Evolutionary conservation across 2,113 vertebrate species (phyloP).

Genomic region (Clarias batrachus): DNA sequence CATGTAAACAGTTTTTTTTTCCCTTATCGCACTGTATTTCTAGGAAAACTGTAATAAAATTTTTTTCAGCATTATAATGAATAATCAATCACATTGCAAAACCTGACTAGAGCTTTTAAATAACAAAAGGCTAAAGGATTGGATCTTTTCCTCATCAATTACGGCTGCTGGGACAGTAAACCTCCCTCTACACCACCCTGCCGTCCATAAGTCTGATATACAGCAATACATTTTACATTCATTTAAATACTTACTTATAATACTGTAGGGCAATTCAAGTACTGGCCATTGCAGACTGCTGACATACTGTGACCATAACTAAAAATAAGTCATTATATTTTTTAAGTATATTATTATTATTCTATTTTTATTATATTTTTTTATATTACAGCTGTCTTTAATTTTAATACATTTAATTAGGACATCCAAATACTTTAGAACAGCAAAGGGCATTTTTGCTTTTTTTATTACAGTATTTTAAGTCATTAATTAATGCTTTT

Average conservation of each 20-base stretch:
- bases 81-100: not conserved
- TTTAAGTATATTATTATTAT: too few relatives aligned
- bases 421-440: not conserved
- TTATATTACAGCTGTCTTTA: not conserved
- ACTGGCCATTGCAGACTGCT: not conserved
- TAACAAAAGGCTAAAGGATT: not conserved
- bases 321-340: not conserved
- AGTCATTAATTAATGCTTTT: not conserved
- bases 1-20: not conserved
- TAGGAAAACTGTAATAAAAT: not conserved
- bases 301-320: not conserved
- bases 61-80: not conserved
- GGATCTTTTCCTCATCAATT: not conserved
- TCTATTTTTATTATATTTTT: too few relatives aligned
- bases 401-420: not conserved
- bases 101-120: not conserved
- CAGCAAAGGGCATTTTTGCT: not conserved
- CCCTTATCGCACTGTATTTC: not conserved
- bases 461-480: not conserved
- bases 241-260: not conserved
- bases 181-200: not conserved
- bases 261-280: not conserved
- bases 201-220: not conserved
- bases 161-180: not conserved
- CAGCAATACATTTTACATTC: not conserved